phyloP scores from a whole-genome alignment of 2,113 vertebrate genomes.

The Microcebus jonahi region DNA sequence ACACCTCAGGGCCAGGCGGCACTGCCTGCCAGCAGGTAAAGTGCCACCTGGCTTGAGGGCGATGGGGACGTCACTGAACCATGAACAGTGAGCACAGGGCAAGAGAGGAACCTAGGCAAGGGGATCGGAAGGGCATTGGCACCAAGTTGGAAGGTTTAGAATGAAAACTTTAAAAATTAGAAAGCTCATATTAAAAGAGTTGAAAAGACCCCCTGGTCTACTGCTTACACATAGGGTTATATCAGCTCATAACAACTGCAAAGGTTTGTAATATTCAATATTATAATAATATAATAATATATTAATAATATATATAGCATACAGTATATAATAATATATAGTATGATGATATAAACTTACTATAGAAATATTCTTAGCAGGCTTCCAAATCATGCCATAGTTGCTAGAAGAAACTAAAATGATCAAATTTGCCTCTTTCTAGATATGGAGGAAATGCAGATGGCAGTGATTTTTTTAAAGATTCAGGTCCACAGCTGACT shows the following conservation, averaged over 20 bases:
- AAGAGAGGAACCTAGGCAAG: neutral
- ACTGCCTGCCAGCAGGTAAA: neutral
- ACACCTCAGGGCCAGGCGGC: accelerated
- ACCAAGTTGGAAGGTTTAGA: neutral
- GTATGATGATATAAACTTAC: neutral
- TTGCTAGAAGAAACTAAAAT: neutral
- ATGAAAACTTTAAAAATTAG: neutral
- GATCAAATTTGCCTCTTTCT: no score
- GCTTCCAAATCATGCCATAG: neutral
- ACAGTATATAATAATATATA: no score
- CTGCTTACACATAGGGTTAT: accelerated
- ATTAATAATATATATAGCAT: no score
- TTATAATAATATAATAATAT: no score
- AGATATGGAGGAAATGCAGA: neutral
- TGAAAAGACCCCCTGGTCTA: neutral
- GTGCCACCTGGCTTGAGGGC: neutral
- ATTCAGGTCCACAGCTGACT: neutral
- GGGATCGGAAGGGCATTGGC: neutral
- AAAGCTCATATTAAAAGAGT: neutral
- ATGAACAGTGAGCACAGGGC: neutral
- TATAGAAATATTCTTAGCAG: neutral
- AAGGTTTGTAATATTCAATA: neutral
- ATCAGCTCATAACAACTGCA: neutral
- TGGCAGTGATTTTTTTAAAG: neutral
- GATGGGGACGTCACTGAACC: accelerated